phyloP scores from a whole-genome alignment of 2,888 invertebrate species.

The Mesorhabditis spiculigera region DNA sequence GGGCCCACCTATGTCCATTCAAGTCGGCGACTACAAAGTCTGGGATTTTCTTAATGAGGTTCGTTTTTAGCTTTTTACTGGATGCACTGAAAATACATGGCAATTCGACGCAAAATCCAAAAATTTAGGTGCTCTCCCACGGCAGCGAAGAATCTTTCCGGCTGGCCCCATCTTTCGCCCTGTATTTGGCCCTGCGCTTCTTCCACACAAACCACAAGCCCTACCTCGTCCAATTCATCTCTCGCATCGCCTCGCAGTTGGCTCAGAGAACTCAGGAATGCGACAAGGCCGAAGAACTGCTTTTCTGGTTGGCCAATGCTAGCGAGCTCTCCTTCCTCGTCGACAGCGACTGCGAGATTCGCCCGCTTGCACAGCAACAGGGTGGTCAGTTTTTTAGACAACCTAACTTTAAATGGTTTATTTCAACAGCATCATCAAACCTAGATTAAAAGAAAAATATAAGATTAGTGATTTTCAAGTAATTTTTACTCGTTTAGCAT shows the following conservation, averaged over 20 bases:
- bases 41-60: conserved; percentile 42
- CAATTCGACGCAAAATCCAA: not conserved
- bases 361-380: not conserved
- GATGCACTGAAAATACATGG: not conserved
- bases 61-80: not conserved
- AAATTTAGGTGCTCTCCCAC: not conserved
- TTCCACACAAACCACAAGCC: conserved; percentile 92
- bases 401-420: not conserved
- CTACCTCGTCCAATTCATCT: conserved; percentile 65
- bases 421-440: too few relatives aligned
- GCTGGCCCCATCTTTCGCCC: conserved; percentile 90
- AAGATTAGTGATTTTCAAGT: too few relatives aligned
- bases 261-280: conserved; percentile 77
- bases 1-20: conserved; percentile 29
- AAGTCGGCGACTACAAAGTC: conserved; percentile 37
- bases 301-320: conserved; percentile 96
- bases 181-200: conserved; percentile 89
- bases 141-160: conserved; percentile 70
- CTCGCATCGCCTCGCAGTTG: conserved; percentile 59
- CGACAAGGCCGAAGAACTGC: conserved; percentile 72
- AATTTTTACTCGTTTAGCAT: not conserved
- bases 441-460: too few relatives aligned
- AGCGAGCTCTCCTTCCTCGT: conserved; percentile 81
- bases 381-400: not conserved
- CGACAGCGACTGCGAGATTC: conserved; percentile 75